A percentile compares a stretch with the other conserved stretches of the same genome.
Evolutionary conservation across 2,888 invertebrate genomes (phyloP).

Genomic region (Meta bourneti): DNA sequence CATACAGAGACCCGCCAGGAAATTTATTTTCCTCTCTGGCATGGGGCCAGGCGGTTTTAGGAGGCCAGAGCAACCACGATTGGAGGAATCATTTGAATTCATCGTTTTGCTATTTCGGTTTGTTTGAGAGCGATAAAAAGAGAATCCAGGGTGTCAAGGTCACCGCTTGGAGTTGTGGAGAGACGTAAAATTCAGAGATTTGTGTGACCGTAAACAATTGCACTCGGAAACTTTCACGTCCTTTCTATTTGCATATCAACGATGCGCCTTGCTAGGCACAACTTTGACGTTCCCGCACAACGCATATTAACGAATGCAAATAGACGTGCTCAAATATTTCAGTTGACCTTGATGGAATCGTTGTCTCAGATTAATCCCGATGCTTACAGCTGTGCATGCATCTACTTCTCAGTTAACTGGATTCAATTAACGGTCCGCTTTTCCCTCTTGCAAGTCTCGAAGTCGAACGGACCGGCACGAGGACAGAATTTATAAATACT

Average conservation of each 20-base stretch:
- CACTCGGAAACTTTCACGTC: not conserved
- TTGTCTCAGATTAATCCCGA: not conserved
- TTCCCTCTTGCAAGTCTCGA: not conserved
- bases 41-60: conserved; percentile 19
- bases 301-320: not conserved
- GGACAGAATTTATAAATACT: no score
- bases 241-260: not conserved
- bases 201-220: conserved; percentile 31
- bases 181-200: not conserved
- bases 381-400: not conserved
- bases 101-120: conserved; percentile 46
- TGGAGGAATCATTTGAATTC: conserved; percentile 51
- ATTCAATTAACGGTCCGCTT: not conserved
- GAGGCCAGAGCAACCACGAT: conserved; percentile 17
- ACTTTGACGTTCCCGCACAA: no score
- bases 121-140: conserved; percentile 28
- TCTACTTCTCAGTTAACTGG: not conserved
- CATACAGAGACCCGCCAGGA: conserved; percentile 6
- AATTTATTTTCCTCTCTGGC: conserved; percentile 45
- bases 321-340: not conserved
- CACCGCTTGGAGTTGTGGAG: not conserved
- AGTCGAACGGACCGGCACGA: not conserved
- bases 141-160: conserved; percentile 53
- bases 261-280: not conserved
- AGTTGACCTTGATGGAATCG: not conserved